phyloP scores from a whole-genome alignment of 2,888 invertebrate genomes.

The Sycophila texana region DNA sequence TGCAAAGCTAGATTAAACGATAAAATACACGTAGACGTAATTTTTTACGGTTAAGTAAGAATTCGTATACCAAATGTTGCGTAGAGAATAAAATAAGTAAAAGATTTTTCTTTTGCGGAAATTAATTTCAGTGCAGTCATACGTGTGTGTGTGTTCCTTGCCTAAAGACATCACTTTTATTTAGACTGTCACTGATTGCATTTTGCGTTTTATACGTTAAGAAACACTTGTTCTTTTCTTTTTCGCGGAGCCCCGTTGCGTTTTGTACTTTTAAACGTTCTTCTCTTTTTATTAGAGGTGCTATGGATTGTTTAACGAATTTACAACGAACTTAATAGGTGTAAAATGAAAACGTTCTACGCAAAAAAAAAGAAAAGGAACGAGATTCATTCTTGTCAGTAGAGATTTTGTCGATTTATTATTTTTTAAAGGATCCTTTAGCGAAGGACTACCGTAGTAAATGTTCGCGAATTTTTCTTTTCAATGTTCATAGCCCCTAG shows the following conservation, averaged over 20 bases:
- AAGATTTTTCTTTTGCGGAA: slow-evolving; percentile 9
- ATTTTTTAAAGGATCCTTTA: slow-evolving; percentile 53
- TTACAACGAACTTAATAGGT: slow-evolving; percentile 12
- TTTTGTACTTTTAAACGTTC: slow-evolving; percentile 18
- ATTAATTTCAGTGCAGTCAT: slow-evolving; percentile 49
- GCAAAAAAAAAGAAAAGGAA: slow-evolving; percentile 34
- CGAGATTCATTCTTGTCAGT: slow-evolving; percentile 31
- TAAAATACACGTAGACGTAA: slow-evolving; percentile 14
- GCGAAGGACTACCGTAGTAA: slow-evolving; percentile 9
- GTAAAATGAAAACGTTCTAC: slow-evolving; percentile 6
- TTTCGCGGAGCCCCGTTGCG: slow-evolving; percentile 22
- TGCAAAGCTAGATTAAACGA: neutral
- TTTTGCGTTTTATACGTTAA: slow-evolving; percentile 40
- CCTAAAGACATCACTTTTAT: slow-evolving; percentile 34
- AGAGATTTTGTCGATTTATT: slow-evolving; percentile 23
- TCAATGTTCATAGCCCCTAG: slow-evolving; percentile 23
- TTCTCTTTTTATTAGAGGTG: slow-evolving; percentile 12
- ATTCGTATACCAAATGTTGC: slow-evolving; percentile 39
- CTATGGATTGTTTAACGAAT: slow-evolving; percentile 35
- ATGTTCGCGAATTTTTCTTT: slow-evolving; percentile 53
- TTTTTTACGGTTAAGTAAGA: slow-evolving; percentile 22
- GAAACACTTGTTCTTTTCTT: slow-evolving; percentile 5
- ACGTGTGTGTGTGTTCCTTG: slow-evolving; percentile 25
- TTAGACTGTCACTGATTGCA: slow-evolving; percentile 49
- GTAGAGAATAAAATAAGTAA: slow-evolving; percentile 8